phyloP scores from a whole-genome alignment of 2,797 vertebrate species.

The Trematomus bernacchii region DNA sequence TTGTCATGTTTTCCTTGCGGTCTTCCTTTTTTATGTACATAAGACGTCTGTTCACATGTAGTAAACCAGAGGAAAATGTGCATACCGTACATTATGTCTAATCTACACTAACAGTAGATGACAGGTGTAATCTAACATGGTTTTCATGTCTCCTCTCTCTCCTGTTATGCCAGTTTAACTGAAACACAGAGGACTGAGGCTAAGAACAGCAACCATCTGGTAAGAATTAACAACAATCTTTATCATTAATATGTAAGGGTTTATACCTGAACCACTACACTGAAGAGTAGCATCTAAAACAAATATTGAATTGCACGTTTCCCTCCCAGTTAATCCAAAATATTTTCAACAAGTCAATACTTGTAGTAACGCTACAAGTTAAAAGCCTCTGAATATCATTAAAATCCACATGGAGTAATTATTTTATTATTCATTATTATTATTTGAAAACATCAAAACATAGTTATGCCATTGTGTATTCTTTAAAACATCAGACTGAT shows the following conservation, averaged over 20 bases:
- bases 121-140: slow-evolving; percentile 3
- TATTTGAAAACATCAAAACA: slow-evolving; percentile 13
- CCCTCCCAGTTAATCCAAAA: not conserved
- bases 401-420: not conserved
- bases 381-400: not conserved
- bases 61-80: not conserved
- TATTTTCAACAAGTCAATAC: not conserved
- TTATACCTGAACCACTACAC: not conserved
- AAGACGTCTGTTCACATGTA: not conserved
- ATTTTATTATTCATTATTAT: too few species aligned
- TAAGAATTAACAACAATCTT: slow-evolving; percentile 34
- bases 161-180: slow-evolving; percentile 52
- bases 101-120: not conserved
- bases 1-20: not conserved
- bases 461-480: not conserved
- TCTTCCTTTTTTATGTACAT: not conserved
- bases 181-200: slow-evolving; percentile 26
- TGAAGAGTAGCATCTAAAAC: not conserved
- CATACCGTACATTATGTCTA: not conserved
- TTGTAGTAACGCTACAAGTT: not conserved
- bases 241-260: not conserved
- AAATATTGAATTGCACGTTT: not conserved
- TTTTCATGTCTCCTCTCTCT: slow-evolving; percentile 31
- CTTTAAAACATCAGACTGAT: slow-evolving; percentile 20
- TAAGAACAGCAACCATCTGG: slow-evolving; percentile 44